Evolutionary conservation across 2,113 vertebrate genomes (phyloP), one percentile per base, ranked within the genome.

Genomic region (Epinephelus cyanopodus): DNA sequence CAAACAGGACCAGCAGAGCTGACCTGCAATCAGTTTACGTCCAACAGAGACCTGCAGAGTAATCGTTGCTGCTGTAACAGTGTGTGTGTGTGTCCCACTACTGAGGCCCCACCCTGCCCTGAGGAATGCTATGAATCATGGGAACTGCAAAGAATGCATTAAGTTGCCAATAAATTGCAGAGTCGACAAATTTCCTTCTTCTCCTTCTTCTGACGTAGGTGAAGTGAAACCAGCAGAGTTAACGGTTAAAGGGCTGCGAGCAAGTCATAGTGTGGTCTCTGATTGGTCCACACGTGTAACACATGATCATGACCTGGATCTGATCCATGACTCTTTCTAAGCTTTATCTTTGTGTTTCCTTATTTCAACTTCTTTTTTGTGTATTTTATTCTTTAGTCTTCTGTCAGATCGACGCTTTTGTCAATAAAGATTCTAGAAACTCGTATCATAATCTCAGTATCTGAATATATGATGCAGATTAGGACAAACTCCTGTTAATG

Each of bases 111-210:
- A 77, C 87, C 86, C 89, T 78, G 56, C 54, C 42, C 78, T 0
- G 29, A 77, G 76, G 76, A 90, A 88, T 88, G 85, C 87, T 83
- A 68, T 89, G 83, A 93, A 89, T 92, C 79, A 82, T 87, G 85
- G 79, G 79, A 85, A 79, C 42, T 58, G 21, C 66, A 63, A 82
- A 62, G 65, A 81, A 82, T 84, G 71, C 57, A 7, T 54, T 50
- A 53, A 21, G 15, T 77, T 75, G 65, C 82, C 79, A 85, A 33
- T 77, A 52, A 85, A 82, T 15, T 80, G 77, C 89, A n/a, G 25
- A 73, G 45, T 90, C 17, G 25, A 76, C 80, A 53, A 10, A 75
- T 76, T 85, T 63, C 1, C 0, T 77, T 79, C 4, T 77, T 74
- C 52, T 72, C 78, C 74, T 87, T 27, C 74, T 62, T 60, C 58